Conservation (phyloP, 2,113 vertebrate genomes). For the Emberiza fucata region DNA sequence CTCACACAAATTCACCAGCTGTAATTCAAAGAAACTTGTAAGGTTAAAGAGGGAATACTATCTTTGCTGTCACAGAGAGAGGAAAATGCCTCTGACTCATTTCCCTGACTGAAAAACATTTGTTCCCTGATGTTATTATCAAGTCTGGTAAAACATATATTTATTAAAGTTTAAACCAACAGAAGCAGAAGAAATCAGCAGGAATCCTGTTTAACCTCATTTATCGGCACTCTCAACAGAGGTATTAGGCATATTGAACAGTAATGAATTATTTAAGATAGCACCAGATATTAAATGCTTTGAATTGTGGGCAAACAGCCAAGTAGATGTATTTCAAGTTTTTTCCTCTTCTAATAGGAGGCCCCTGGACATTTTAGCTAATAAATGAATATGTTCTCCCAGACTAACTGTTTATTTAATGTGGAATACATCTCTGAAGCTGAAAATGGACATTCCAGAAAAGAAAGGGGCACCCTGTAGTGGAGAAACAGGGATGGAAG, state of each 20-base stretch:
- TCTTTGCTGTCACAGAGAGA: background rate
- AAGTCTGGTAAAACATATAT: constrained; percentile 31
- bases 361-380: background rate
- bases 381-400: background rate
- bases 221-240: constrained; percentile 9
- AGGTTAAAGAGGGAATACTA: background rate
- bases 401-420: background rate
- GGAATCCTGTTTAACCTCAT: constrained; percentile 52
- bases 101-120: background rate
- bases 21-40: background rate
- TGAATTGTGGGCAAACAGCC: constrained; percentile 25
- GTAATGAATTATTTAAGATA: constrained; percentile 65
- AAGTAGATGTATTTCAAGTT: background rate
- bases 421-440: background rate
- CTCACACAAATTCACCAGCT: background rate
- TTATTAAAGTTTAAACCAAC: constrained; percentile 48
- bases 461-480: background rate
- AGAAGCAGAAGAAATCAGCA: constrained; percentile 28
- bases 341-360: background rate
- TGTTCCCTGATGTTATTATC: background rate
- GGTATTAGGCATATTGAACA: constrained; percentile 2
- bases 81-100: background rate
- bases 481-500: background rate
- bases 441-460: background rate
- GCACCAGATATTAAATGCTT: constrained; percentile 40